These are phyloP conservation scores for Stenoptilia bipunctidactyla DNA, from an alignment of 2,888 invertebrate genomes.

Conservation along the genomic window DNA sequence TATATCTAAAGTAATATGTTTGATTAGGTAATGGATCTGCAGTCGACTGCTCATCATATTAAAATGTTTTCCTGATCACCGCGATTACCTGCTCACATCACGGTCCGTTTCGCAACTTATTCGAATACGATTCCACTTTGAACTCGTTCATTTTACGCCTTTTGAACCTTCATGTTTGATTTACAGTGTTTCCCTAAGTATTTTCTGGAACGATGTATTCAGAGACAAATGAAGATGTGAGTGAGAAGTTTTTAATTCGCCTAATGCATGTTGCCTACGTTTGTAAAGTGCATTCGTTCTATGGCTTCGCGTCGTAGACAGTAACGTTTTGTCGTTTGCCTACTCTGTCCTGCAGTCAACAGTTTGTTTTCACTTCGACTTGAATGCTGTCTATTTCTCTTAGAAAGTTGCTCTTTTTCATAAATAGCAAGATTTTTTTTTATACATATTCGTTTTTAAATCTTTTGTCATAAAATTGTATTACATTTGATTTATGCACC, in stretches of 20 bases:
- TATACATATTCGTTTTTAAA: not conserved
- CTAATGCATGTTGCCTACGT: constrained; percentile 58
- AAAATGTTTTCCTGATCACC: constrained; percentile 43
- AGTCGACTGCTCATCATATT: constrained; percentile 31
- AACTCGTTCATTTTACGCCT: constrained; percentile 53
- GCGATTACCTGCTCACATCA: constrained; percentile 41
- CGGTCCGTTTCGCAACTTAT: constrained; percentile 35
- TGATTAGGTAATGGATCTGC: constrained; percentile 1
- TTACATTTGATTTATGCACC: no score
- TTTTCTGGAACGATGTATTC: constrained; percentile 25
- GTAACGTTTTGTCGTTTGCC: not conserved
- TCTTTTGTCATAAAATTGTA: no score
- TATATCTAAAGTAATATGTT: constrained; percentile 21
- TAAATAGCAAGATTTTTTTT: constrained; percentile 2
- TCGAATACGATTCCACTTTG: constrained; percentile 45
- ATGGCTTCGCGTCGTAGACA: constrained; percentile 25
- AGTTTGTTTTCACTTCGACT: constrained; percentile 51
- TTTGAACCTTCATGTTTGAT: constrained; percentile 60
- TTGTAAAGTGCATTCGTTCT: constrained; percentile 46
- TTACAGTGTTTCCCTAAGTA: constrained; percentile 22
- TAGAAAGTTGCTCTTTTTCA: constrained; percentile 12
- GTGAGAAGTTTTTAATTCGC: constrained; percentile 62
- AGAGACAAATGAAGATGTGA: constrained; percentile 50
- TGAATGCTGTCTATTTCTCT: constrained; percentile 31
- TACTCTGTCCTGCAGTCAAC: constrained; percentile 29